Evolutionary conservation across 1,140 invertebrate species (phyloP), one percentile per base, ranked within the genome.

Genomic region (Lithobius niger): DNA sequence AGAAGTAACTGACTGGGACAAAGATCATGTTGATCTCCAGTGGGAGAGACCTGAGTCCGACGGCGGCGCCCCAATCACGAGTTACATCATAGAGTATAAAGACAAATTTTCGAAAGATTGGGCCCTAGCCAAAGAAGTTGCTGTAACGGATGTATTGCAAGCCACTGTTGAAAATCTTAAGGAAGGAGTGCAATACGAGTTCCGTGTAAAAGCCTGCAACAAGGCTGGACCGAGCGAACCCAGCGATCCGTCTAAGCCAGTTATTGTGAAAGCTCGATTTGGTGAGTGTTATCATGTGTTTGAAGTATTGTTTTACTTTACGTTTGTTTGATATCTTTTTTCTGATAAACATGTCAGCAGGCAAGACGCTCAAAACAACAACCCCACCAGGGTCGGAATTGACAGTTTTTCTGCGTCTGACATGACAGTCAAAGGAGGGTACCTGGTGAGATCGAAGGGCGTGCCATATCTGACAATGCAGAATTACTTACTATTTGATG

Each of bases 181-280:
- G 66, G 94, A 98, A 78, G 92, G 91, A 19, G 81, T 82, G 53
- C 87, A 92, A 59, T 99, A 99, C 64, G 91, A 97, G 74, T 99
- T 98, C 73, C 78, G 96, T 59, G 84, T 99, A 42, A 80, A 88
- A 60, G 96, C 96, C 52, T 82, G 96, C 50, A 97, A 98, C 73
- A 93, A 92, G 69, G 94, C 86, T 53, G 94, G 94, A 48, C 88
- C 88, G 66, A 89, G 93, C 66, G 87, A 90, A 74, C 90, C 92
- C 3, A 95, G 89, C 64, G 87, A 97, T 58, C 81, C 86, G 31
- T 96, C 93, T 15, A 93, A 96, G 69, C 86, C 94, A 45, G 88
- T 96, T 58, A 85, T 94, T 64, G 92, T 93, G 50, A 97, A 97
- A 74, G 88, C 87, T 60, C 77, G 92, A 74, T 95, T 93, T 64